Conservation (phyloP, 2,888 invertebrate species). For the Cenopis cana region DNA sequence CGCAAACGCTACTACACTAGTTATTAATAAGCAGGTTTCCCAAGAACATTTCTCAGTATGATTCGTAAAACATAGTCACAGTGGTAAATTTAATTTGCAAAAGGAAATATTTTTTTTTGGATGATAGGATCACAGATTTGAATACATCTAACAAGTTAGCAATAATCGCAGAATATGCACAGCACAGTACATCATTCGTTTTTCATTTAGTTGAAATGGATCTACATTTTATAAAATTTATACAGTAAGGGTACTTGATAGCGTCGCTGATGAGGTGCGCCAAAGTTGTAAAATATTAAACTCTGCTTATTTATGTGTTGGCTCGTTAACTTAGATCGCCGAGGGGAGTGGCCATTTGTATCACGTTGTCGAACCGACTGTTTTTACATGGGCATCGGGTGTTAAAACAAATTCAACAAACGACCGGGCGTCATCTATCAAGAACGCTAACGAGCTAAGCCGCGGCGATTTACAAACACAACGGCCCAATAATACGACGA, state of each 20-base stretch:
- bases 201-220: background rate
- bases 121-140: background rate
- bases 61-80: background rate
- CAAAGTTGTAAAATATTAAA: slow-evolving; percentile 74
- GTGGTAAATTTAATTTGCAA: background rate
- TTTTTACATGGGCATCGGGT: slow-evolving; percentile 78
- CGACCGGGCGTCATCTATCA: slow-evolving; percentile 83
- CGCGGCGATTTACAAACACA: slow-evolving; percentile 79
- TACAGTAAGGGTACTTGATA: background rate
- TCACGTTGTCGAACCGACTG: slow-evolving; percentile 79
- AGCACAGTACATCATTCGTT: background rate
- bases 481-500: slow-evolving; percentile 76
- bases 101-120: background rate
- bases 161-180: background rate
- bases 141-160: background rate
- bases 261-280: slow-evolving; percentile 54
- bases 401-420: slow-evolving; percentile 82
- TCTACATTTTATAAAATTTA: background rate
- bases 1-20: background rate
- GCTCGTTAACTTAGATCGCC: slow-evolving; percentile 83
- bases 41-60: background rate
- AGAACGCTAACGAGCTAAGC: slow-evolving; percentile 83
- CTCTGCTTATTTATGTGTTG: slow-evolving; percentile 79
- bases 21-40: background rate
- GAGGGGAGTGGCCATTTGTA: slow-evolving; percentile 82